Base-by-base conservation (phyloP, 1,140 invertebrate genomes). In the Lepidostoma basale region DNA sequence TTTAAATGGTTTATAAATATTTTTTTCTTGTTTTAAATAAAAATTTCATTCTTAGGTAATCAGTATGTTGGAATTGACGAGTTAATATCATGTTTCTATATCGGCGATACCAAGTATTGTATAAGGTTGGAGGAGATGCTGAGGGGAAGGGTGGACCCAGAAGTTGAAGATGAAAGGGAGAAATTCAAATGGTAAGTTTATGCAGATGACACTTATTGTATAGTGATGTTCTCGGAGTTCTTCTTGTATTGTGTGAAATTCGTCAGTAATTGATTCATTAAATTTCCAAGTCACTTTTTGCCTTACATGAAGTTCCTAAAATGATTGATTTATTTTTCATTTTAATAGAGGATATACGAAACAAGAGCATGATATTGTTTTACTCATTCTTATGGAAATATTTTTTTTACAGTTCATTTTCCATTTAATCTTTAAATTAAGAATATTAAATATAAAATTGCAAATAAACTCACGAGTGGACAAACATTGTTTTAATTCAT, bases 111-210 rank as follows among this genome's bases (percentile, higher is more conserved):
- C 25, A 62, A 62, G 16, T 47, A 47, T 18, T 30, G 40, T 26
- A 49, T 62, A 2, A 45, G 33, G 26, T 5, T 62, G 28, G 60
- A 62, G 18, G 60, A 62, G 44, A 28, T 44, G 0, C 26, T 49
- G 2, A 25, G 44, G 23, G 44, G 60, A 1, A 62, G 20, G 40
- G 14, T 62, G 40, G 44, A 49, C 28, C 40, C 44, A 22, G 60
- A 45, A 28, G n/a, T 47, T 4, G 60, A 62, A 28, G 60, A 62
- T 30, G 44, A 45, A 20, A 45, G 56, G 14, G 56, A 62, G 9
- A 62, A 42, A 26, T 62, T 62, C 28, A 62, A 49, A 30, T 49
- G 44, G 60, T 62, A 26, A 22, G 40, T 36, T 56, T 36, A 45
- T 9, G 18, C 1, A 1, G 8, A 16, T 18, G 9, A 12, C 42